Conservation (phyloP, 2,797 vertebrate species). For the Megaceryle alcyon region DNA sequence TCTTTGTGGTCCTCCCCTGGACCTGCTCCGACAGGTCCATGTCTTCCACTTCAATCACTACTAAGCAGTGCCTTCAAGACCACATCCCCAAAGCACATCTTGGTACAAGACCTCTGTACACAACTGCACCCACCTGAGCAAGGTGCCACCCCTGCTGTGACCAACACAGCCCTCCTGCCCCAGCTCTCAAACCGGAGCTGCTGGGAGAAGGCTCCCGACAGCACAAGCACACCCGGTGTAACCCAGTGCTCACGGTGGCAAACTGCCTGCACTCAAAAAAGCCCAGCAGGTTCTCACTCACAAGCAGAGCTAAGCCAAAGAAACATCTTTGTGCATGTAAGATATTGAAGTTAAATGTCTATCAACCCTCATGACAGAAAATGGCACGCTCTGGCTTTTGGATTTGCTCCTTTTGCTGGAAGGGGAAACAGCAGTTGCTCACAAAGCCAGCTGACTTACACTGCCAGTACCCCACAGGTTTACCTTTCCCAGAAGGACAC, state of each 20-base stretch:
- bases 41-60: neutral
- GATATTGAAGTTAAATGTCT: neutral
- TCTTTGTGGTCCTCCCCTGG: neutral
- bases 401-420: neutral
- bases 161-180: neutral
- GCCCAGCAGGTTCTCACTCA: neutral
- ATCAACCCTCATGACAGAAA: neutral
- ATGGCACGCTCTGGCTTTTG: neutral
- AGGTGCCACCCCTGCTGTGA: rapidly evolving
- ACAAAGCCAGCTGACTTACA: neutral
- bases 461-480: neutral
- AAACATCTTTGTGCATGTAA: neutral
- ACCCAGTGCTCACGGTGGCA: neutral
- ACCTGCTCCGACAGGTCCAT: neutral
- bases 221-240: neutral
- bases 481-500: neutral
- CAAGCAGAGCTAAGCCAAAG: neutral
- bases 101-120: rapidly evolving
- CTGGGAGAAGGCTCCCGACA: neutral
- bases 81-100: neutral
- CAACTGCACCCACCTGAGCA: neutral
- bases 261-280: neutral
- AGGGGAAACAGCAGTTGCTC: neutral
- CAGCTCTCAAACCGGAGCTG: rapidly evolving
- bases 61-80: neutral